Percentiles rank a stretch among this genome's conserved stretches.
Conservation (phyloP, 2,888 invertebrate genomes). For the Uloborus plumipes region DNA sequence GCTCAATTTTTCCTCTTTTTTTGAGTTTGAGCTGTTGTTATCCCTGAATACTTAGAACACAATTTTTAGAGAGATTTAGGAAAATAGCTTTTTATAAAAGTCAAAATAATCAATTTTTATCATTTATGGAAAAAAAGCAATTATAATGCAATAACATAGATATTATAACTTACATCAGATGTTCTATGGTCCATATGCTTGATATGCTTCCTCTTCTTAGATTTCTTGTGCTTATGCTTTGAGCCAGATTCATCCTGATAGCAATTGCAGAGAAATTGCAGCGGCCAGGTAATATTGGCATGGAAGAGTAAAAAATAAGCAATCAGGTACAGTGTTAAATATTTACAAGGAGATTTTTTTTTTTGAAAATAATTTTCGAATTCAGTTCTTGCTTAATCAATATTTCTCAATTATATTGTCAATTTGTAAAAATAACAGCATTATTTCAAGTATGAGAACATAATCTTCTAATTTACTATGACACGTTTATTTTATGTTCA, state of each 20-base stretch:
- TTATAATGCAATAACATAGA: background rate
- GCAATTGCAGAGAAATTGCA: background rate
- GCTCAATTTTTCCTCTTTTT: too few species aligned
- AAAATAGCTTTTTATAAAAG: too few species aligned
- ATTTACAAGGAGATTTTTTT: too few species aligned
- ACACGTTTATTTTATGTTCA: too few species aligned
- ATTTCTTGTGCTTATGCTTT: slow-evolving; percentile 49
- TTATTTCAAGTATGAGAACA: too few species aligned
- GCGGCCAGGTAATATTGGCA: background rate
- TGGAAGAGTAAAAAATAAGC: background rate
- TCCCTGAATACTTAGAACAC: too few species aligned
- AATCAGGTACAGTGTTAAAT: background rate
- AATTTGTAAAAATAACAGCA: background rate
- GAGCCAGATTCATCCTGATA: slow-evolving; percentile 18
- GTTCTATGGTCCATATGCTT: slow-evolving; percentile 9
- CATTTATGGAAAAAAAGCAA: too few species aligned
- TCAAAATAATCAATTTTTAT: too few species aligned
- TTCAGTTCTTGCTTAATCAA: slow-evolving; percentile 3
- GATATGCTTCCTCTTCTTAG: slow-evolving; percentile 35
- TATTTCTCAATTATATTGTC: background rate
- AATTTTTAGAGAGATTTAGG: too few species aligned
- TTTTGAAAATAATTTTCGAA: slow-evolving; percentile 1
- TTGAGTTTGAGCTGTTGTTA: too few species aligned
- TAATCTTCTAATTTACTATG: too few species aligned
- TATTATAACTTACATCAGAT: slow-evolving; percentile 27